Percentiles rank a stretch among this genome's conserved stretches.
Evolutionary conservation across 1,140 invertebrate species (phyloP).

Genomic region (Octopus bimaculoides): DNA sequence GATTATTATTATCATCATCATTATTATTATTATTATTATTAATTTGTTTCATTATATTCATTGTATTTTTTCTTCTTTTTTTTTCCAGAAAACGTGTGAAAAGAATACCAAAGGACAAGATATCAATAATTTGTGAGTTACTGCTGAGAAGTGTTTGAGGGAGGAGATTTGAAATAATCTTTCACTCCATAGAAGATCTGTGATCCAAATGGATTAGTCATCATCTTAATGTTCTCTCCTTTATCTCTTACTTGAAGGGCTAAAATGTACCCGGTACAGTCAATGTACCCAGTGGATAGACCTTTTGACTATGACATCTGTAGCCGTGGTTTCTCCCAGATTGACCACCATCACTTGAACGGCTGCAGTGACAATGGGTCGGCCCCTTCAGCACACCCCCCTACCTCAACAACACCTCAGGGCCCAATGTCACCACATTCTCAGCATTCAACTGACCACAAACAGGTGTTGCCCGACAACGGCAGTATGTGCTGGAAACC

Average conservation of each 20-base stretch:
- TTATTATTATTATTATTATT: too few relatives aligned
- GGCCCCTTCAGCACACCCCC: not conserved
- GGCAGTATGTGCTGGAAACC: not conserved
- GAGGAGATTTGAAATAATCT: too few relatives aligned
- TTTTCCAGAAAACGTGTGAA: too few relatives aligned
- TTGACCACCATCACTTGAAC: not conserved
- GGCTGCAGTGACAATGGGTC: not conserved
- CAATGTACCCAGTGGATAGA: not conserved
- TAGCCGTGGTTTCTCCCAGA: not conserved
- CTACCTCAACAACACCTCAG: not conserved
- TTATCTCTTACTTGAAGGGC: not conserved
- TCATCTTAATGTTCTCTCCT: too few relatives aligned
- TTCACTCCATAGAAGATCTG: too few relatives aligned
- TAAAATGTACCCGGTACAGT: not conserved
- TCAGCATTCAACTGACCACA: not conserved
- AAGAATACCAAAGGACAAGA: too few relatives aligned
- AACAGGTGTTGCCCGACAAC: not conserved
- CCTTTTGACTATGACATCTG: constrained; percentile 7
- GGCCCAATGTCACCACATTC: not conserved
- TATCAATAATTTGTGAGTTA: too few relatives aligned
- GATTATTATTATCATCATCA: too few relatives aligned
- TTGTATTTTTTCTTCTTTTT: too few relatives aligned
- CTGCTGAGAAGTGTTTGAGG: too few relatives aligned
- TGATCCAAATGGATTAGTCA: too few relatives aligned
- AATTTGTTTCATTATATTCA: too few relatives aligned